Conservation (phyloP, 2,888 invertebrate species). For the Ochropacha duplaris region DNA sequence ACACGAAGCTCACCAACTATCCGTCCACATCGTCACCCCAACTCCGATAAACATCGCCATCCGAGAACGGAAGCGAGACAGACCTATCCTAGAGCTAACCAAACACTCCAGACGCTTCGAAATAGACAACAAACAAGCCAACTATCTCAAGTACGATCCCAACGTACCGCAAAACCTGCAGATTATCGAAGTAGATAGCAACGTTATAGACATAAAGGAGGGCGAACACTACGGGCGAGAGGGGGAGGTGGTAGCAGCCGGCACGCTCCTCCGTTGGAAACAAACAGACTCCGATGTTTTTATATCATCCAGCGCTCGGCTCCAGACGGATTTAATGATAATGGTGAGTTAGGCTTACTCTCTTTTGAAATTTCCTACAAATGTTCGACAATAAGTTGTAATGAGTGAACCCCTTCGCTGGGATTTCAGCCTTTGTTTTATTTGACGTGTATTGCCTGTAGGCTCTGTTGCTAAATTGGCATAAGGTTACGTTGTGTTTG, state of each 20-base stretch:
- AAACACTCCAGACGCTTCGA: constrained; percentile 61
- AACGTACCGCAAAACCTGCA: constrained; percentile 73
- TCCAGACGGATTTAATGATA: constrained; percentile 71
- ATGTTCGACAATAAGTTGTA: neutral
- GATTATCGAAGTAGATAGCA: constrained; percentile 70
- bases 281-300: constrained; percentile 63
- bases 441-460: neutral
- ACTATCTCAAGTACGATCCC: constrained; percentile 72
- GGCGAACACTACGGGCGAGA: constrained; percentile 51
- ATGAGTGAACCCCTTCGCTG: neutral
- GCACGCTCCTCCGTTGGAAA: constrained; percentile 62
- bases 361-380: neutral
- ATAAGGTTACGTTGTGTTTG: neutral
- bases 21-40: constrained; percentile 64
- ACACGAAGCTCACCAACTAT: constrained; percentile 66
- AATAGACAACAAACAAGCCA: constrained; percentile 54
- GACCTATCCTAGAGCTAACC: constrained; percentile 62
- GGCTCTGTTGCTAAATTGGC: neutral
- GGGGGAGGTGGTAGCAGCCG: constrained; percentile 65
- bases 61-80: constrained; percentile 62
- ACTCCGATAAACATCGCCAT: constrained; percentile 62
- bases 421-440: neutral
- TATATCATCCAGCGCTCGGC: constrained; percentile 59
- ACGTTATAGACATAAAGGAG: constrained; percentile 71
- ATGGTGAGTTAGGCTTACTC: constrained; percentile 52